These are phyloP conservation scores for Drosophila phalerata DNA, from an alignment of 2,888 invertebrate genomes.

Conservation along the genomic window DNA sequence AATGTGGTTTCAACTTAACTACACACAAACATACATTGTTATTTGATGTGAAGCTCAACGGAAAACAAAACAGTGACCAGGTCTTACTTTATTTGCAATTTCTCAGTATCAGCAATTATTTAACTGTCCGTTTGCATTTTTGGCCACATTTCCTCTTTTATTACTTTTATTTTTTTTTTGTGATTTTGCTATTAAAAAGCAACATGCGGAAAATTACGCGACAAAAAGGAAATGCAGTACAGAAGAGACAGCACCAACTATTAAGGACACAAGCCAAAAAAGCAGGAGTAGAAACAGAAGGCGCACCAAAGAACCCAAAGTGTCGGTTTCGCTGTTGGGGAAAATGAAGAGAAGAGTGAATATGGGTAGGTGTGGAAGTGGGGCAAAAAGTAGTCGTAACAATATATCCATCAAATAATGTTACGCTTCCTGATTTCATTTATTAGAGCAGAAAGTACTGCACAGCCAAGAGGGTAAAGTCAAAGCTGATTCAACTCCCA, in stretches of 20 bases:
- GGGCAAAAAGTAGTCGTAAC: constrained; percentile 57
- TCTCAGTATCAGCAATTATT: constrained; percentile 68
- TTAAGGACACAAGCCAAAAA: constrained; percentile 43
- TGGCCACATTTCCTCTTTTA: neutral
- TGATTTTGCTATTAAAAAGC: constrained; percentile 53
- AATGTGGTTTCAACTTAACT: neutral
- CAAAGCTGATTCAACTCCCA: constrained; percentile 20
- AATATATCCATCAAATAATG: constrained; percentile 83
- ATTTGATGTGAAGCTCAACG: constrained; percentile 27
- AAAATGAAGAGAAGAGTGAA: neutral
- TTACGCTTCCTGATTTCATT: constrained; percentile 84
- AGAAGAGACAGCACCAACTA: constrained; percentile 62
- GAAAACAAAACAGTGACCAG: neutral
- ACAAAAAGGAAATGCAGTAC: constrained; percentile 61
- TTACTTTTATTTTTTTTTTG: neutral
- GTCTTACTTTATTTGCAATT: constrained; percentile 35
- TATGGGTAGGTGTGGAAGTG: neutral
- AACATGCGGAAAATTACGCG: constrained; percentile 80
- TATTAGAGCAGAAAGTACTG: constrained; percentile 83
- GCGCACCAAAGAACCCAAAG: constrained; percentile 29
- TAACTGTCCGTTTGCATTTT: constrained; percentile 67
- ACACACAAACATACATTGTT: neutral
- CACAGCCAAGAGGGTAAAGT: constrained; percentile 57
- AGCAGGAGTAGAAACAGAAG: constrained; percentile 19
- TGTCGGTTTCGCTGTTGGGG: constrained; percentile 18